These are phyloP conservation scores for Cephus cinctus DNA, from an alignment of 1,140 invertebrate species.

Conservation along the genomic window DNA sequence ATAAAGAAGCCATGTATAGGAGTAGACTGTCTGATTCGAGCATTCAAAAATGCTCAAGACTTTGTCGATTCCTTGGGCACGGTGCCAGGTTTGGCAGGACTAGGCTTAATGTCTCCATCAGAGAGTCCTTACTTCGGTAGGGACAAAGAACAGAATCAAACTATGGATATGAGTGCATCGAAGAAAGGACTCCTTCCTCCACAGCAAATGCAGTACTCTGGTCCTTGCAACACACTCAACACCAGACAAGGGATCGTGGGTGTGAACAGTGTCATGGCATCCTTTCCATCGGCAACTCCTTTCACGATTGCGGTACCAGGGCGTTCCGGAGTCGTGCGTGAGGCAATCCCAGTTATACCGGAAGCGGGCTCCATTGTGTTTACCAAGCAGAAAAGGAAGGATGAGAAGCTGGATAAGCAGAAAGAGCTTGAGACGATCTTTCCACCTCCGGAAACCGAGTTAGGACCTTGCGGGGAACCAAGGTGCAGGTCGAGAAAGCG, in stretches of 20 bases:
- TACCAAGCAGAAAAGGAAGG: conserved; percentile 23
- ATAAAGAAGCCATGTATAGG: conserved; percentile 28
- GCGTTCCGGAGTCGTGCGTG: conserved; percentile 29
- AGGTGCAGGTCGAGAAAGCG: conserved; percentile 33
- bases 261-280: neutral
- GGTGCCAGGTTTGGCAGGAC: conserved; percentile 36
- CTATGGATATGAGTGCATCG: neutral
- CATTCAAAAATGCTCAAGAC: conserved; percentile 40
- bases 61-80: conserved; percentile 44
- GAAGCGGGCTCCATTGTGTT: conserved; percentile 1
- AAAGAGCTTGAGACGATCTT: conserved; percentile 19
- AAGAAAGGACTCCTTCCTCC: neutral
- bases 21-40: conserved; percentile 36
- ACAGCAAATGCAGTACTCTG: conserved; percentile 15
- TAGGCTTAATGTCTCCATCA: conserved; percentile 41
- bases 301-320: conserved; percentile 21
- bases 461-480: conserved; percentile 37
- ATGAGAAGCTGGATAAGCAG: conserved; percentile 25
- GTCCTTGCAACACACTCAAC: conserved; percentile 27
- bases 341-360: conserved; percentile 26
- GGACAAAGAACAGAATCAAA: conserved; percentile 6
- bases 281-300: conserved; percentile 7
- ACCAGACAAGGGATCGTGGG: neutral
- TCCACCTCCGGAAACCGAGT: conserved; percentile 9
- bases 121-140: conserved; percentile 44